phyloP scores from a whole-genome alignment of 2,888 invertebrate species.

The Abrostola triplasia region DNA sequence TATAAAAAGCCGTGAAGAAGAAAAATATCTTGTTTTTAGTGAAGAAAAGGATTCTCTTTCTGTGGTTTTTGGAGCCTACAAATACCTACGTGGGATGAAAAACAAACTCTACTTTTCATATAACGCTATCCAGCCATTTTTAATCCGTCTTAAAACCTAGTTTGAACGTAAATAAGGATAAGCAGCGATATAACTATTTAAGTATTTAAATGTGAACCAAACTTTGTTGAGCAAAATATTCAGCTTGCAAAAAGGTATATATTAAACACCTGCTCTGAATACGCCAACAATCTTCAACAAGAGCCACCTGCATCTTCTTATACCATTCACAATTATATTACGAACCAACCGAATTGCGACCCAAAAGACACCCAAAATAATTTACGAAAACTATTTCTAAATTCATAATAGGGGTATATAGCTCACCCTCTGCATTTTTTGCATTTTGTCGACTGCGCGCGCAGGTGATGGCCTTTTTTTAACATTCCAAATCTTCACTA shows the following conservation, averaged over 20 bases:
- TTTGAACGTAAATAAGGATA: not conserved
- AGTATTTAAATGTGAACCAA: no score
- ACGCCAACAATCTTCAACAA: not conserved
- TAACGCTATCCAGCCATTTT: no score
- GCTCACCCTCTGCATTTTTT: conserved; percentile 47
- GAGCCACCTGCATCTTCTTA: conserved; percentile 17
- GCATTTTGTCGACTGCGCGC: conserved; percentile 37
- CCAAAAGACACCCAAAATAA: conserved; percentile 6
- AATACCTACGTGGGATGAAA: no score
- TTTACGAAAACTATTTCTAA: conserved; percentile 17
- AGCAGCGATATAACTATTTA: no score
- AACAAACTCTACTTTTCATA: no score
- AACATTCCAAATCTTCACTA: conserved; percentile 57
- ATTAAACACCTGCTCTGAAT: conserved; percentile 16
- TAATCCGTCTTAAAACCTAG: no score
- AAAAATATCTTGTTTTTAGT: no score
- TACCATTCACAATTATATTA: conserved; percentile 8
- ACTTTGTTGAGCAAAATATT: not conserved
- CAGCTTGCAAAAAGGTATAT: not conserved
- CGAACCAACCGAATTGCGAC: conserved; percentile 14
- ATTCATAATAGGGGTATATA: conserved; percentile 43
- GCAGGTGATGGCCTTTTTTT: conserved; percentile 55
- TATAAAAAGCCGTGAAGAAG: no score
- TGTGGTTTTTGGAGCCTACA: no score
- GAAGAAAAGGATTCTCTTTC: no score